phyloP scores from a whole-genome alignment of 2,113 vertebrate species.

The Aspiorhynchus laticeps region DNA sequence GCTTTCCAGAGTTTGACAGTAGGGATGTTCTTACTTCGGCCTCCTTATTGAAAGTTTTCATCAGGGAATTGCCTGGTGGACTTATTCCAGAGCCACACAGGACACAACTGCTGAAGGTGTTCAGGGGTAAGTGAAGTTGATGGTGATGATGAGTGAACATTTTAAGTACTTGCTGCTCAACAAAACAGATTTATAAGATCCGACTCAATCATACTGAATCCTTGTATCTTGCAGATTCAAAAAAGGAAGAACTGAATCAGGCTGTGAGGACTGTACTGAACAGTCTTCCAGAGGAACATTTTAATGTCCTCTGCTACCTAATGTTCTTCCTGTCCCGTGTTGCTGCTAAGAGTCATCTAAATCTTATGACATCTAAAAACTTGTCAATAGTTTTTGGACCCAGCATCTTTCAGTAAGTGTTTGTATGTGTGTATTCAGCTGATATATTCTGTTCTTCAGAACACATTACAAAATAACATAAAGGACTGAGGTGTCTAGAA shows the following conservation, averaged over 20 bases:
- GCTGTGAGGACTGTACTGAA: constrained; percentile 68
- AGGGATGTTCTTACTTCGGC: constrained; percentile 77
- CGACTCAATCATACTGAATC: too few species aligned
- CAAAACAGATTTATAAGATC: neutral
- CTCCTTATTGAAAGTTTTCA: constrained; percentile 82
- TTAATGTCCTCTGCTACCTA: constrained; percentile 75
- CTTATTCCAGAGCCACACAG: constrained; percentile 76
- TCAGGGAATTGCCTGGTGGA: constrained; percentile 79
- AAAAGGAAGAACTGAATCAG: constrained; percentile 62
- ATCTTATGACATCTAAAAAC: constrained; percentile 83
- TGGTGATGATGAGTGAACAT: neutral
- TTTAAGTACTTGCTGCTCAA: neutral
- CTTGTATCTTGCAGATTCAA: constrained; percentile 57
- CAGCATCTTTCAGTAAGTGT: constrained; percentile 78
- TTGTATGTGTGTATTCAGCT: neutral
- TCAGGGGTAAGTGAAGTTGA: constrained; percentile 12
- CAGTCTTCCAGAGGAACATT: constrained; percentile 70
- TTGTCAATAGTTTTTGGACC: constrained; percentile 81
- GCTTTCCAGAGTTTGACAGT: constrained; percentile 72
- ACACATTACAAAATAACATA: neutral
- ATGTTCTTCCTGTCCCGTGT: constrained; percentile 76
- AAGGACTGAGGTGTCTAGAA: neutral
- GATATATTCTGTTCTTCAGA: neutral
- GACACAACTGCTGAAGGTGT: constrained; percentile 27
- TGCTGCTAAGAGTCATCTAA: constrained; percentile 73